Base-by-base conservation (phyloP, 2,888 invertebrate genomes). In the Phoronis australis region DNA sequence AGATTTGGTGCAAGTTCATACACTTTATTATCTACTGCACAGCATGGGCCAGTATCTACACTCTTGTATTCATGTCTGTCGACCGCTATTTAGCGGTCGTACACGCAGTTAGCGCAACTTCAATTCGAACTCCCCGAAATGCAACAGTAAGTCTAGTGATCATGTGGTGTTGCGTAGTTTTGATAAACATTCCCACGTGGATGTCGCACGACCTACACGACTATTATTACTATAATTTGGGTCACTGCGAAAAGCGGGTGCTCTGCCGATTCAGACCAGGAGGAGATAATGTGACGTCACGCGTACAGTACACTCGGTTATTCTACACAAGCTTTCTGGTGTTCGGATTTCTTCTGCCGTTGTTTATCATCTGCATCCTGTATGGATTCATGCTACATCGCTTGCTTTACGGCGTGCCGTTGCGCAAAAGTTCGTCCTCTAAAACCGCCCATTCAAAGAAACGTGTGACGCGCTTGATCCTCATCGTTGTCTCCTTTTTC, bases 1-100 rank as follows among this genome's bases (percentile, higher is more conserved):
- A 86, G 68, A 80, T 85, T 71, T 90, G 90, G 87, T 94, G 93
- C 79, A 88, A 89, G 79, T 84, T 87, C 22, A 89, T 91, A 12
- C 91, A 93, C 75, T 94, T 93, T 72, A 84, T 92, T 71, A 89
- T 90, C 59, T 89, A 90, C 52, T 91, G 92, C 37, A 91, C 91
- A 23, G 93, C 92, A 25, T 93, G 91, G 71, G 90, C 90, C 48
- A 91, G 91, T 65, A 91, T 94, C 4, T 94, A 93, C 78, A 94
- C 93, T 0, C 80, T 95, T 42, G 92, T 94, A 1, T 82, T 94
- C 56, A 94, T 95, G 93, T 91, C 91, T 4, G 78, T 93, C 50
- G 94, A 95, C 77, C 72, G 83, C 57, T 95, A 90, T 73, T 82
- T 95, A 76, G 94, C 94, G 26, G 93, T 95, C 2, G 93, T 93